Percentiles rank a stretch among this genome's conserved stretches.
Conservation (phyloP, 2,888 invertebrate genomes). For the Nomada flava region DNA sequence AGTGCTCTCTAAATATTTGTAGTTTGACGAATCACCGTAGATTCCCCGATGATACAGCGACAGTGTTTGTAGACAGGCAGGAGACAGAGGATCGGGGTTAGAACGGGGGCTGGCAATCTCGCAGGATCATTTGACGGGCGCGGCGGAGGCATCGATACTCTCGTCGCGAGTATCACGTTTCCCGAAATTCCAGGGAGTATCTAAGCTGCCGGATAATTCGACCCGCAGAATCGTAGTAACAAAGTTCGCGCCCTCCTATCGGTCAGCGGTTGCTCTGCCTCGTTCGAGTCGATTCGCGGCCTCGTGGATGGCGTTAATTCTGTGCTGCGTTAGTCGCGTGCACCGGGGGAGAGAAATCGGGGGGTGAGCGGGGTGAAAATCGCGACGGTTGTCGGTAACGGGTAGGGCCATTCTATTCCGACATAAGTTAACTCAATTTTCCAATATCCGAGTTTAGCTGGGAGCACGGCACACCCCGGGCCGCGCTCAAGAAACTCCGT, state of each 20-base stretch:
- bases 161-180: constrained; percentile 12
- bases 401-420: constrained; percentile 23
- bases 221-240: constrained; percentile 16
- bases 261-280: not conserved
- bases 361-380: constrained; percentile 9
- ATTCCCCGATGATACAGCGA: constrained; percentile 29
- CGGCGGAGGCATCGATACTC: constrained; percentile 49
- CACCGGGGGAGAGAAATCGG: constrained; percentile 16
- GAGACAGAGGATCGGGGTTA: constrained; percentile 41
- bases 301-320: constrained; percentile 17
- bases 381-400: constrained; percentile 27
- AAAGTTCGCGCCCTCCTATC: constrained; percentile 42
- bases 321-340: constrained; percentile 3
- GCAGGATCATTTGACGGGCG: constrained; percentile 41
- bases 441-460: constrained; percentile 47
- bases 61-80: constrained; percentile 42
- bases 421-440: constrained; percentile 47
- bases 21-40: constrained; percentile 38
- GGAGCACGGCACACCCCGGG: constrained; percentile 8
- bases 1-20: constrained; percentile 55
- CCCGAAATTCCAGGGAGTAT: too few species aligned
- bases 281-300: too few species aligned
- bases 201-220: too few species aligned
- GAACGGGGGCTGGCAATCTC: constrained; percentile 52
- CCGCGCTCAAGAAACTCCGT: constrained; percentile 34